Evolutionary conservation across 2,113 vertebrate species (phyloP).

Genomic region (Austrofundulus limnaeus): DNA sequence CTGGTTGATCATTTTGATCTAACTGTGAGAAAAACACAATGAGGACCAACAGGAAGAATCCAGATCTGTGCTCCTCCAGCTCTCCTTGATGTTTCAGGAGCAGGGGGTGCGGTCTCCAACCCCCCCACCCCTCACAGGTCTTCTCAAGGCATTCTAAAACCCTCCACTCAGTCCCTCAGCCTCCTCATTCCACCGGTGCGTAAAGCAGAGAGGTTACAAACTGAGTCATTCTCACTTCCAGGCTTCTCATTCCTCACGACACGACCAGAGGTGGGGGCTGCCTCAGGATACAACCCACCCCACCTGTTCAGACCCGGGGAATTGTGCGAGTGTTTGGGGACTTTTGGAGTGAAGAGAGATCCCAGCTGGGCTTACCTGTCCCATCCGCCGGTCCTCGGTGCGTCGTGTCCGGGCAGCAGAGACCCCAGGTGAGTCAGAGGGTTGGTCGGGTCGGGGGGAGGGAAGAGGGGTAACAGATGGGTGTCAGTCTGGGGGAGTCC

Average conservation of each 20-base stretch:
- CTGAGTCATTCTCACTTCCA: constrained; percentile 30
- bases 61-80: background rate
- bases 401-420: constrained; percentile 52
- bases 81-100: constrained; percentile 47
- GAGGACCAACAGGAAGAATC: background rate
- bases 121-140: constrained; percentile 37
- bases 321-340: background rate
- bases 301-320: constrained; percentile 10
- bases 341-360: background rate
- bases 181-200: constrained; percentile 54
- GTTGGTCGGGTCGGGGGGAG: constrained; percentile 27
- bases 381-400: constrained; percentile 51
- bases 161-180: constrained; percentile 41
- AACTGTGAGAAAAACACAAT: no score
- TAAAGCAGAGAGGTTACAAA: constrained; percentile 1
- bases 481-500: constrained; percentile 10
- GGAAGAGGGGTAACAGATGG: constrained; percentile 37
- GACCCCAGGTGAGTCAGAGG: constrained; percentile 77
- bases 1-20: background rate
- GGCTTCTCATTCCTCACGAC: constrained; percentile 35
- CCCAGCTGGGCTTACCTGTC: constrained; percentile 62
- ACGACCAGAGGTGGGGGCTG: constrained; percentile 1
- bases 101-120: constrained; percentile 67
- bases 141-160: constrained; percentile 58
- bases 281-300: constrained; percentile 22